Base-by-base conservation (phyloP, 2,797 vertebrate genomes). In the Gastrophryne carolinensis region DNA sequence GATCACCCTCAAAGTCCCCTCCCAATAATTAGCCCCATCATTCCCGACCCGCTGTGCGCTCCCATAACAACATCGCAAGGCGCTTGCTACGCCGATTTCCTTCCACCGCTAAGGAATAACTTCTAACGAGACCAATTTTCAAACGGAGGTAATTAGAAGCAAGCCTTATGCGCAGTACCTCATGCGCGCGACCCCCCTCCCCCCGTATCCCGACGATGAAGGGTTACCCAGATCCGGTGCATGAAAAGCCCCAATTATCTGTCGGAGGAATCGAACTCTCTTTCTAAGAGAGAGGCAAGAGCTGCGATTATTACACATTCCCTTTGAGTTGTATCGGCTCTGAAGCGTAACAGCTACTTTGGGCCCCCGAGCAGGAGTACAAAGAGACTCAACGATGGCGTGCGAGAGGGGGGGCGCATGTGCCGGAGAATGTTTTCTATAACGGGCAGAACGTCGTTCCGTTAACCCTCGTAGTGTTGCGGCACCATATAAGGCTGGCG, bases 371-470 rank as follows among this genome's bases (percentile, higher is more conserved):
- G 35, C 9, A 0, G 3, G 1, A 2, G 15, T 17, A 70, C 66
- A 76, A 76, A 70, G 47, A 76, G 74, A 70, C 21, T 76, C 2
- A 4, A 17, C 64, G 74, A 76, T 76, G 56, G 8, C 12, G 54
- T 4, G 5, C 6, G 11, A 26, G 62, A 12, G 23, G 12, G 27
- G 11, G 23, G 12, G 27, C 10, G 2, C 6, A 4, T 12, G 3
- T 24, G 13, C 19, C 19, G 10, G 2, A 41, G 1, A n/a, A 0
- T 13, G 35, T 13, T 3, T 1, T 15, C 39, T 6, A 6, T 44
- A 44, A 44, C 17, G 5, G 39, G 39, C 13, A 44, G 39, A 17
- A 44, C 3, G 15, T 4, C 1, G 39, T 6, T n/a, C 12, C 5
- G 39, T 4, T 44, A 15, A 44, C 39, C n/a, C 15, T n/a, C n/a